A percentile compares a stretch with the other conserved stretches of the same genome.
phyloP scores from a whole-genome alignment of 2,888 invertebrate species.

The Salticus scenicus region DNA sequence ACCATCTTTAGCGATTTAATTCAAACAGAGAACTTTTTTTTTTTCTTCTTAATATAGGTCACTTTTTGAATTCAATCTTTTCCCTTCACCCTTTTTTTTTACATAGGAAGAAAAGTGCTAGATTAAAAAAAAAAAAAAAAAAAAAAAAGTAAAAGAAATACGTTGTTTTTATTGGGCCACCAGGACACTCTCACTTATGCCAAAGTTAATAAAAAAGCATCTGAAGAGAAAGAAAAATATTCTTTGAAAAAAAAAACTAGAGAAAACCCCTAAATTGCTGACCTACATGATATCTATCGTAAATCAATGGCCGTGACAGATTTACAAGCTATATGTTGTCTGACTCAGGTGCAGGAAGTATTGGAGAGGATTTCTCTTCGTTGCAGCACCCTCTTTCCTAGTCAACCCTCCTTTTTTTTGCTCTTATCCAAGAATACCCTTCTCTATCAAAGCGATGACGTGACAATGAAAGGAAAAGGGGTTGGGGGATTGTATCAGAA shows the following conservation, averaged over 20 bases:
- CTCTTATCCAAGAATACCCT: constrained; percentile 17
- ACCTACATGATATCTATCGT: constrained; percentile 55
- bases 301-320: constrained; percentile 57
- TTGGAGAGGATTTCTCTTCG: constrained; percentile 30
- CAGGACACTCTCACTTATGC: constrained; percentile 11
- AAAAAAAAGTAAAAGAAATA: no score
- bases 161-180: constrained; percentile 13
- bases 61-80: neutral
- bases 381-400: constrained; percentile 33
- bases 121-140: no score
- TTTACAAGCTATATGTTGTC: constrained; percentile 50
- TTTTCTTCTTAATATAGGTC: neutral
- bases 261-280: constrained; percentile 50
- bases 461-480: constrained; percentile 27
- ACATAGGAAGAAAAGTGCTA: neutral
- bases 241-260: constrained; percentile 9
- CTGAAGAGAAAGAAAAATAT: neutral
- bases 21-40: no score
- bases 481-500: constrained; percentile 37
- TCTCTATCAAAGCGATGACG: constrained; percentile 53
- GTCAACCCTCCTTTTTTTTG: neutral
- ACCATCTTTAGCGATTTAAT: no score
- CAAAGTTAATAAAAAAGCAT: neutral
- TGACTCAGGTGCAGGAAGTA: constrained; percentile 61
- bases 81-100: constrained; percentile 3